phyloP scores from a whole-genome alignment of 2,113 vertebrate species.

The Dinomys branickii region DNA sequence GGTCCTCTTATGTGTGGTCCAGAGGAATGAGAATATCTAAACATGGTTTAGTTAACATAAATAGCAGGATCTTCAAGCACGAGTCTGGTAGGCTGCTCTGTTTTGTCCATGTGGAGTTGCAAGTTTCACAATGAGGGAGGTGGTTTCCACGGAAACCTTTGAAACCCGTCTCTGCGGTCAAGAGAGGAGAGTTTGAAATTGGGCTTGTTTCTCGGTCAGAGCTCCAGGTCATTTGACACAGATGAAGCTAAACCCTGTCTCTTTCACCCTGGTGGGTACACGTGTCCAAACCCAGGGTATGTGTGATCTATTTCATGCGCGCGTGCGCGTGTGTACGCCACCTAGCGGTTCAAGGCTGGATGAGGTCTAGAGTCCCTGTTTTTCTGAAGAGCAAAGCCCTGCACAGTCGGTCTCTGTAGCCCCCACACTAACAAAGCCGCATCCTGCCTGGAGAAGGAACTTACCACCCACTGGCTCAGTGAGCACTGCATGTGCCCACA shows the following conservation, averaged over 20 bases:
- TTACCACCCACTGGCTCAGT: accelerated
- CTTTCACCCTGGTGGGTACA: accelerated
- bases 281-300: neutral
- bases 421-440: neutral
- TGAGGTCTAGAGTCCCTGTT: neutral
- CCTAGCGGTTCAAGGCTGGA: neutral
- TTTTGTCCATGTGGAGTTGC: neutral
- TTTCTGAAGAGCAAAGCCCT: neutral
- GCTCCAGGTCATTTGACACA: accelerated
- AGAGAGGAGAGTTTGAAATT: neutral
- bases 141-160: neutral
- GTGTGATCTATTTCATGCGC: neutral
- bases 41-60: neutral
- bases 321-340: neutral
- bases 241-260: neutral
- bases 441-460: neutral
- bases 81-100: neutral
- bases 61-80: neutral
- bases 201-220: neutral
- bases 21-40: neutral
- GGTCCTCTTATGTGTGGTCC: neutral
- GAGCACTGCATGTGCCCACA: accelerated
- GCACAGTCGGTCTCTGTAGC: no score
- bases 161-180: neutral
- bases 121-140: neutral